Base-by-base conservation (phyloP, 2,888 invertebrate genomes). In the Hydroisotoma schaefferi region DNA sequence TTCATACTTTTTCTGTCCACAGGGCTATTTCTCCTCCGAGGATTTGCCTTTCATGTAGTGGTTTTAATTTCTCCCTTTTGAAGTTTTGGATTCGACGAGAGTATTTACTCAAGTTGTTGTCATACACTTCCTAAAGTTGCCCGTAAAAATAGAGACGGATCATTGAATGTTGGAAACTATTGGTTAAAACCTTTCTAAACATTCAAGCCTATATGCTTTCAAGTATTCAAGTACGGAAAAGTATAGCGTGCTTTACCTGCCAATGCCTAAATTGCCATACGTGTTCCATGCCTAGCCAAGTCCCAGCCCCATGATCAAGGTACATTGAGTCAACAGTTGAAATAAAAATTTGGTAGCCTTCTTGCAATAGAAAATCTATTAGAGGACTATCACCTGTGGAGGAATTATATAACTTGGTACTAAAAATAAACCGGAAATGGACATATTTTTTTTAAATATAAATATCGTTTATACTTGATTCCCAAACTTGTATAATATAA, bases 281-380 rank as follows among this genome's bases (percentile, higher is more conserved):
- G 15, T 67, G 66, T 15, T 59, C 49, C 29, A 23, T 61, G n/a
- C 70, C 70, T 10, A 70, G 55, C 70, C 70, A 70, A 25, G 65
- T 62, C 12, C 70, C 68, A 6, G 28, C 54, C 75, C 92, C 92
- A 74, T 91, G 91, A 76, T 92, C 91, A 0, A 92, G 81, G 75
- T 92, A 92, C 1, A 90, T 77, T 0, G 87, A 87, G 75, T 93
- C 92, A 73, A 90, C 90, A 76, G 91, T 91, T 2, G 90, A 90
- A 63, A 92, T 80, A 65, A 93, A 90, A 23, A 91, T 76, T 23
- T 81, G 82, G 74, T 85, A 92, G 8, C 87, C 86, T 61, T 87
- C 85, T 43, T 83, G 76, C 1, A 90, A 76, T 1, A 92, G 79
- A 52, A 85, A 83, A 5, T 78, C 76, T 5, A 75, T 71, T 23